Percentiles rank a stretch among this genome's conserved stretches.
Conservation (phyloP, 2,113 vertebrate species). For the Chamaea fasciata region DNA sequence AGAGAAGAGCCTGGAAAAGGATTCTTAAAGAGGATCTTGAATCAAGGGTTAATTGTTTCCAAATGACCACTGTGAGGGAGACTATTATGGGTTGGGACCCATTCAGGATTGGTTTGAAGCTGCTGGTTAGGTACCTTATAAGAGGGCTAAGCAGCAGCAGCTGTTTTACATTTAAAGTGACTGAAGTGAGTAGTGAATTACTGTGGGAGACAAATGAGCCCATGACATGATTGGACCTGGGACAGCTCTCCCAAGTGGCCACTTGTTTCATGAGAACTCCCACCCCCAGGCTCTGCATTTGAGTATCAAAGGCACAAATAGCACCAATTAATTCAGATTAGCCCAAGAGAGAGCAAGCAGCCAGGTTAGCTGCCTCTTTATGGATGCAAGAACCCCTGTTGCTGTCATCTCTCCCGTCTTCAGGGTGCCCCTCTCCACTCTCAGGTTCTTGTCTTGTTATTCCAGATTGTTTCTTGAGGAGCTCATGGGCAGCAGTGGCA, state of each 20-base stretch:
- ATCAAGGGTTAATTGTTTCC: slow-evolving; percentile 59
- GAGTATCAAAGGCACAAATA: slow-evolving; percentile 60
- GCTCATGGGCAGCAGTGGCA: rapidly evolving
- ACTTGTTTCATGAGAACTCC: slow-evolving; percentile 65
- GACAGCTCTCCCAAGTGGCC: slow-evolving; percentile 56
- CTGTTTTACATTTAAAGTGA: slow-evolving; percentile 61
- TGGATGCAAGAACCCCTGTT: neutral
- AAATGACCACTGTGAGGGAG: slow-evolving; percentile 42
- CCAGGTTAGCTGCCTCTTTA: neutral
- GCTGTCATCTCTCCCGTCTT: neutral
- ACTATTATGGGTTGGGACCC: slow-evolving; percentile 31
- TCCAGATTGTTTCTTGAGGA: neutral
- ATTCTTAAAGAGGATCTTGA: slow-evolving; percentile 28
- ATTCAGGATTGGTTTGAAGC: slow-evolving; percentile 31
- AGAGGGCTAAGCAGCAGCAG: slow-evolving; percentile 31
- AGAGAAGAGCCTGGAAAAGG: neutral
- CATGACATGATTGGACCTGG: slow-evolving; percentile 53
- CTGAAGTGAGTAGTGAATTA: slow-evolving; percentile 51
- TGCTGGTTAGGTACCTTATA: slow-evolving; percentile 49
- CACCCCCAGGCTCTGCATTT: slow-evolving; percentile 15
- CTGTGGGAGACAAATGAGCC: slow-evolving; percentile 51
- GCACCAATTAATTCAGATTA: slow-evolving; percentile 65
- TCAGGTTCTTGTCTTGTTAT: neutral
- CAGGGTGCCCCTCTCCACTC: neutral
- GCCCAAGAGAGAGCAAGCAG: neutral